Evolutionary conservation across 2,888 invertebrate genomes (phyloP).

Genomic region (Himalopsyche tibetana): DNA sequence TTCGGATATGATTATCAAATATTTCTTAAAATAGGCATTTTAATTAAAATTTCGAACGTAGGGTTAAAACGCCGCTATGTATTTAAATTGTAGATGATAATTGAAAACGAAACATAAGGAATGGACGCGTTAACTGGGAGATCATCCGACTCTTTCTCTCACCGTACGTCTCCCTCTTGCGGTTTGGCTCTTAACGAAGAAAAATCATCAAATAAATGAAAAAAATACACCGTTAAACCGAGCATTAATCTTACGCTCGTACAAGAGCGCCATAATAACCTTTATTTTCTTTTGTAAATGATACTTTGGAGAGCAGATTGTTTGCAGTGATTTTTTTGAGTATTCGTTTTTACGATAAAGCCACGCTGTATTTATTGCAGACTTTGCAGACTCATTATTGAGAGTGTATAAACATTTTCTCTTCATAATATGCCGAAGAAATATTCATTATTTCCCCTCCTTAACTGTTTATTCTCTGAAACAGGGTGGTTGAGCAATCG

Average conservation of each 20-base stretch:
- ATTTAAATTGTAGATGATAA: slow-evolving; percentile 15
- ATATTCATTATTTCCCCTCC: too few species aligned
- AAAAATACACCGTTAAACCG: slow-evolving; percentile 35
- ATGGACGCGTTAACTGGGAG: slow-evolving; percentile 8
- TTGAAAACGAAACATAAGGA: slow-evolving; percentile 34
- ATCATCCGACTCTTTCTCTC: slow-evolving; percentile 16
- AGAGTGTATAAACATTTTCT: too few species aligned
- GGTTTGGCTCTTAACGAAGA: slow-evolving; percentile 39
- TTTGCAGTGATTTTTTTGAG: slow-evolving; percentile 25
- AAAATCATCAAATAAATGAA: slow-evolving; percentile 43
- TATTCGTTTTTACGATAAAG: slow-evolving; percentile 8
- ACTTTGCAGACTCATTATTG: not conserved
- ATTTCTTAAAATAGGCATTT: slow-evolving; percentile 32
- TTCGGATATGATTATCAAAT: slow-evolving; percentile 31
- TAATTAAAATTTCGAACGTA: not conserved
- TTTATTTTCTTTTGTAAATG: slow-evolving; percentile 34
- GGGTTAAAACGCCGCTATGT: not conserved
- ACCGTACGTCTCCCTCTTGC: not conserved
- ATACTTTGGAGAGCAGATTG: slow-evolving; percentile 23
- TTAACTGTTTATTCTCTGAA: too few species aligned
- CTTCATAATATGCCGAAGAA: too few species aligned
- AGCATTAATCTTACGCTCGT: slow-evolving; percentile 30
- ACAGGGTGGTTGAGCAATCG: too few species aligned
- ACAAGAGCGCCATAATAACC: slow-evolving; percentile 34
- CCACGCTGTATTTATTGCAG: slow-evolving; percentile 12